Conservation (phyloP, 2,113 vertebrate genomes). For the Ictidomys tridecemlineatus region DNA sequence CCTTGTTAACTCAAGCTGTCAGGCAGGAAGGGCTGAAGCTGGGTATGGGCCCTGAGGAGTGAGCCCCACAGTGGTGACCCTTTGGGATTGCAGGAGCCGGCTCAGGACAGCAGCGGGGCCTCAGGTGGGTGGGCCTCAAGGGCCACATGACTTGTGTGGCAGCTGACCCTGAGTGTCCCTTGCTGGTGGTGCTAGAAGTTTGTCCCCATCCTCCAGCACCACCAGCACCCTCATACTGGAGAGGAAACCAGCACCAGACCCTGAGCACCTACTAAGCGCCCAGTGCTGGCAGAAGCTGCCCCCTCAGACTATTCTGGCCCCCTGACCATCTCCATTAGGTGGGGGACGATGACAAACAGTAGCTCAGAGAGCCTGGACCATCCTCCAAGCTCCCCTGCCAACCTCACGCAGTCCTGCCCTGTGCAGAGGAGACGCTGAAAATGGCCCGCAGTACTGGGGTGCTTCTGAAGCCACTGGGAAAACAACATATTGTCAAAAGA, state of each 20-base stretch:
- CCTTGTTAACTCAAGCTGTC: not conserved
- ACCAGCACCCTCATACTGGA: fast-evolving
- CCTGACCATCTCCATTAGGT: not conserved
- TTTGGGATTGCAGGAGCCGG: not conserved
- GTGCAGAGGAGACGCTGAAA: not conserved
- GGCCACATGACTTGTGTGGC: fast-evolving
- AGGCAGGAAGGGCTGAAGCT: not conserved
- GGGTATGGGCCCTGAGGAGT: not conserved
- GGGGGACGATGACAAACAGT: too few species aligned
- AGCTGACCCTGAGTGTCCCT: not conserved
- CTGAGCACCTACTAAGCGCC: not conserved
- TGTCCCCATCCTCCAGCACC: fast-evolving
- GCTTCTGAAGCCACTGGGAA: not conserved
- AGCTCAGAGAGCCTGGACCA: not conserved
- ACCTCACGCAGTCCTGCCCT: fast-evolving
- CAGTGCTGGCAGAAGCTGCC: not conserved
- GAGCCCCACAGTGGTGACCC: not conserved
- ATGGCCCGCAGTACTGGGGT: not conserved
- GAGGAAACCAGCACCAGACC: fast-evolving
- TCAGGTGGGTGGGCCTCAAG: not conserved
- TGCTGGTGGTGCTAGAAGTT: too few species aligned
- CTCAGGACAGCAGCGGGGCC: fast-evolving
- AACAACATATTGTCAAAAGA: not conserved
- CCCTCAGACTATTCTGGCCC: fast-evolving
- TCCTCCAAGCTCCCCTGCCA: not conserved